These are phyloP conservation scores for Orthonychiurus folsomi DNA, from an alignment of 2,888 invertebrate genomes.

Conservation along the genomic window DNA sequence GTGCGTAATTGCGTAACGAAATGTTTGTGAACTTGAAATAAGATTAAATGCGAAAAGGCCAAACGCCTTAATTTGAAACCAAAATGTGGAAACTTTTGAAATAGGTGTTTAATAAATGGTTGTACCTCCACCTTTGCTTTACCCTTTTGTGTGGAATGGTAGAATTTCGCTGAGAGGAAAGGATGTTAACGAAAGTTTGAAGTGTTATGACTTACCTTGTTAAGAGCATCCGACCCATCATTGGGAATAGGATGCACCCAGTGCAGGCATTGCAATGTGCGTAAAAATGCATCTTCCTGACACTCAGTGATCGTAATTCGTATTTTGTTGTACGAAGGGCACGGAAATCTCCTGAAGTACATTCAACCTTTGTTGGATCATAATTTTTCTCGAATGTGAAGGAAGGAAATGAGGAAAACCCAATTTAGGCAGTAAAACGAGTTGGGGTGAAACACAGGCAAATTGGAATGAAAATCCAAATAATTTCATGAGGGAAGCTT, in stretches of 20 bases:
- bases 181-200: background rate
- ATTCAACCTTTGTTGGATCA: background rate
- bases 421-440: too few relatives aligned
- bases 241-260: too few relatives aligned
- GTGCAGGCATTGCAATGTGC: too few relatives aligned
- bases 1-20: background rate
- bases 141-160: too few relatives aligned
- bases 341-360: too few relatives aligned
- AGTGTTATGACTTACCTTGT: background rate
- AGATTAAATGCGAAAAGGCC: background rate
- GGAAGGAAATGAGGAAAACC: constrained; percentile 1
- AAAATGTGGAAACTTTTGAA: background rate
- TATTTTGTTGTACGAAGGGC: background rate
- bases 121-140: too few relatives aligned
- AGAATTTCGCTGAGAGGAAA: too few relatives aligned
- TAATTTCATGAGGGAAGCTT: too few relatives aligned
- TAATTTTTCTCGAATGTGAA: background rate
- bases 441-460: too few relatives aligned
- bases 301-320: background rate
- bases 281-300: background rate
- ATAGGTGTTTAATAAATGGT: background rate
- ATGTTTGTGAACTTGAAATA: background rate
- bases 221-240: too few relatives aligned
- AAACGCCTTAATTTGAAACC: background rate
- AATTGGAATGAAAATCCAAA: too few relatives aligned